A percentile compares a stretch with the other conserved stretches of the same genome.
phyloP scores from a whole-genome alignment of 2,113 vertebrate genomes.

The Prunella fulvescens region DNA sequence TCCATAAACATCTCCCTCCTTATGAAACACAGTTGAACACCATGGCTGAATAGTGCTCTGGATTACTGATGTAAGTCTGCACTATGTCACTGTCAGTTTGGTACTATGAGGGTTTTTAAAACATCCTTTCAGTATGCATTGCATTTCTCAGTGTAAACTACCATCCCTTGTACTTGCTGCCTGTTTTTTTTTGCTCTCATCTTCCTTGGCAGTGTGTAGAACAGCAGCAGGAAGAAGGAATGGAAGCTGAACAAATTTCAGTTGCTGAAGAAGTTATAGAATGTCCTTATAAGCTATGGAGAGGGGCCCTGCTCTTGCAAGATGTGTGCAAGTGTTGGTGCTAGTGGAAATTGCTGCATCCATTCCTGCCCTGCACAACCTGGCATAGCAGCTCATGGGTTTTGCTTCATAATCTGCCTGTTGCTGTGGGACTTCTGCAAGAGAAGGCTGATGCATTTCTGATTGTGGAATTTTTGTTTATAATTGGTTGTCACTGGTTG shows the following conservation, averaged over 20 bases:
- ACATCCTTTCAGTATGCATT: not conserved
- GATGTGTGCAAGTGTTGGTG: not conserved
- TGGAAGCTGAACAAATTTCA: not conserved
- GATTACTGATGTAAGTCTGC: not conserved
- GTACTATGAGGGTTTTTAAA: not conserved
- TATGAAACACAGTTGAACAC: not conserved
- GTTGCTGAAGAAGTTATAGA: not conserved
- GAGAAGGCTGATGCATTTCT: not conserved
- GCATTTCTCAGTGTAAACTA: not conserved
- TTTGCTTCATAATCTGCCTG: not conserved
- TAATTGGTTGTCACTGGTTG: not conserved
- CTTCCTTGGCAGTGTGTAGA: fast-evolving
- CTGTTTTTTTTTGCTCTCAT: not conserved
- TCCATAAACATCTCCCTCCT: not conserved
- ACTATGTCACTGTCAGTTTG: not conserved
- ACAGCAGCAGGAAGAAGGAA: not conserved
- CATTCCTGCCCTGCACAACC: not conserved
- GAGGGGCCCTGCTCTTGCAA: not conserved
- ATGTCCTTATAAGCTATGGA: not conserved
- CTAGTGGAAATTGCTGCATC: not conserved
- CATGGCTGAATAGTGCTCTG: not conserved
- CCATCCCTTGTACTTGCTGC: not conserved
- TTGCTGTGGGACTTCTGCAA: not conserved
- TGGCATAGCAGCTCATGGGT: not conserved
- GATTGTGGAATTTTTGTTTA: not conserved